phyloP scores from a whole-genome alignment of 2,113 vertebrate genomes.

The Takifugu bimaculatus region DNA sequence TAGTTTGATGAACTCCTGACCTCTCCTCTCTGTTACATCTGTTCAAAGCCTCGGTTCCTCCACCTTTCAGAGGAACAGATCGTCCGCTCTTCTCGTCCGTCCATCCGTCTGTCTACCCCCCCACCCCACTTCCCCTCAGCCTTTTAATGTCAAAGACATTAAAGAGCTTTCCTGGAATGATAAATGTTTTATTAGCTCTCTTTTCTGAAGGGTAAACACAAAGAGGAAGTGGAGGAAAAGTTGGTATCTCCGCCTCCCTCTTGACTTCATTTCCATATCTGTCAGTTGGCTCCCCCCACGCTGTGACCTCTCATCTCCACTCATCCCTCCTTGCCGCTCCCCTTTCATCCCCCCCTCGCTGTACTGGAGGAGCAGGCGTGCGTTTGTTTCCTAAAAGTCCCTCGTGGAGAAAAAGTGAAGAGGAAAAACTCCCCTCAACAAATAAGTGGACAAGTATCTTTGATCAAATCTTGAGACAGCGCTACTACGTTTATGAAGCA shows the following conservation, averaged over 20 bases:
- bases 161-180: conserved; percentile 71
- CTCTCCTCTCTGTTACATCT: too few species aligned
- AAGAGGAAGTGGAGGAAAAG: conserved; percentile 63
- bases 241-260: conserved; percentile 55
- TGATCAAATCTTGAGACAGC: conserved; percentile 39
- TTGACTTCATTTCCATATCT: conserved; percentile 70
- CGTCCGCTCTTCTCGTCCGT: conserved; percentile 15
- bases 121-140: conserved; percentile 32
- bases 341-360: conserved; percentile 2
- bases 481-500: conserved; percentile 21
- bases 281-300: conserved; percentile 45
- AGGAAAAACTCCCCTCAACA: conserved; percentile 16
- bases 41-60: background rate
- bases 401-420: conserved; percentile 7
- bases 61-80: conserved; percentile 5
- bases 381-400: conserved; percentile 15
- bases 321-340: conserved; percentile 29
- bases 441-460: conserved; percentile 32
- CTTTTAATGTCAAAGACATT: conserved; percentile 70
- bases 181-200: conserved; percentile 74
- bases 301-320: conserved; percentile 56
- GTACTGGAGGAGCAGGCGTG: conserved; percentile 30
- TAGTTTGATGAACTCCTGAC: too few species aligned
- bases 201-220: conserved; percentile 72
- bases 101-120: conserved; percentile 32